These are phyloP conservation scores for Mesorhabditis sp. DNA, from an alignment of 2,888 invertebrate species.

Conservation along the genomic window DNA sequence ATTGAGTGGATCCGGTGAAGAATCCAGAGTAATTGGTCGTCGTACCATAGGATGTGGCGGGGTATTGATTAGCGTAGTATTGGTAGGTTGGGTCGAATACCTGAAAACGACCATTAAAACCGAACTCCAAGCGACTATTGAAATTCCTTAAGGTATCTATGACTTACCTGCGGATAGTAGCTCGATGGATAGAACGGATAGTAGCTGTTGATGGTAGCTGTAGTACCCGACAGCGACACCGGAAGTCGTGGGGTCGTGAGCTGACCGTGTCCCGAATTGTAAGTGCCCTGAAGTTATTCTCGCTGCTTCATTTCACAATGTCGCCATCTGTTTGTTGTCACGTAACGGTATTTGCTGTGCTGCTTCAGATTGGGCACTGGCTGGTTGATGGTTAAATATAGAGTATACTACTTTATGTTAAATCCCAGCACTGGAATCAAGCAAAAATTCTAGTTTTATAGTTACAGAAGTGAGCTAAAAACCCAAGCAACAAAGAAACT, in stretches of 20 bases:
- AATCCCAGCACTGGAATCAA: too few relatives aligned
- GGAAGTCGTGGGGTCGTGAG: too few relatives aligned
- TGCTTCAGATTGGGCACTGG: too few relatives aligned
- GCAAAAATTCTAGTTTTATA: too few relatives aligned
- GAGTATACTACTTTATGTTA: too few relatives aligned
- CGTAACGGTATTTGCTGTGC: too few relatives aligned
- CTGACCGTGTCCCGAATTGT: too few relatives aligned
- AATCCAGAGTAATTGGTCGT: background rate
- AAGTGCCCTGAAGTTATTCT: too few relatives aligned
- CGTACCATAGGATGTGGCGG: background rate
- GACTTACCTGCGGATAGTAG: background rate
- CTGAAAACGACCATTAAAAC: background rate
- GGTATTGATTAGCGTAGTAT: constrained; percentile 1
- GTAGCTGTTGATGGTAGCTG: background rate
- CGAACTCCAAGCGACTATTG: background rate
- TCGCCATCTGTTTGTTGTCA: too few relatives aligned
- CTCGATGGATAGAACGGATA: background rate
- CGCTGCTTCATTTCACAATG: too few relatives aligned
- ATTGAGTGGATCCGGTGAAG: constrained; percentile 2
- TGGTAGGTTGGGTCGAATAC: background rate
- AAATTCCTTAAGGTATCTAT: background rate
- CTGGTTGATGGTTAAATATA: too few relatives aligned
- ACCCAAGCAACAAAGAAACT: constrained; percentile 5
- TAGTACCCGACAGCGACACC: background rate
- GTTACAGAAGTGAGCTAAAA: background rate